A percentile compares a stretch with the other conserved stretches of the same genome.
Evolutionary conservation across 2,113 vertebrate genomes (phyloP).

Genomic region (Pampusana beccarii): DNA sequence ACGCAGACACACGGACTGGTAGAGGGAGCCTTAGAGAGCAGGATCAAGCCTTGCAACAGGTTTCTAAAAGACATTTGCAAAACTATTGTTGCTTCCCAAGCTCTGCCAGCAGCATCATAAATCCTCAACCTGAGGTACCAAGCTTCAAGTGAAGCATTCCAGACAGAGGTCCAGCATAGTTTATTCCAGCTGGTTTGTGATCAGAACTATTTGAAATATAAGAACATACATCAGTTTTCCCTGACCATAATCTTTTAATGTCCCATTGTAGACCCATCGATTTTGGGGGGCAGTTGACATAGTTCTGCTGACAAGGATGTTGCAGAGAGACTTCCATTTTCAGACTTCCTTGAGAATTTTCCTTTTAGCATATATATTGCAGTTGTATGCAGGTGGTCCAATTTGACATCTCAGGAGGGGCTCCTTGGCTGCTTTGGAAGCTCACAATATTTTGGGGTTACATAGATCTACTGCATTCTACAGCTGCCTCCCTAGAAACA

Average conservation of each 20-base stretch:
- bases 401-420: background rate
- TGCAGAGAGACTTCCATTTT: background rate
- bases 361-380: background rate
- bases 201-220: background rate
- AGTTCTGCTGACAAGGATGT: background rate
- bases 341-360: background rate
- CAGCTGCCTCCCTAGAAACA: background rate
- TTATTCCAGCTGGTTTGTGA: background rate
- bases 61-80: background rate
- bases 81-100: background rate
- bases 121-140: background rate
- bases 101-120: background rate
- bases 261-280: background rate
- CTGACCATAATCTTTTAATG: background rate
- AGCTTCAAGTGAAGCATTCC: background rate
- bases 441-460: background rate
- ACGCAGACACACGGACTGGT: accelerated
- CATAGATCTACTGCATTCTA: background rate
- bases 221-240: background rate
- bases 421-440: background rate
- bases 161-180: background rate
- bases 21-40: background rate
- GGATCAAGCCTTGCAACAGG: background rate
- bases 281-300: background rate
- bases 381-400: background rate